Evolutionary conservation across 2,888 invertebrate species (phyloP), one percentile per base, ranked within the genome.

Genomic region (Sesamia inferens): DNA sequence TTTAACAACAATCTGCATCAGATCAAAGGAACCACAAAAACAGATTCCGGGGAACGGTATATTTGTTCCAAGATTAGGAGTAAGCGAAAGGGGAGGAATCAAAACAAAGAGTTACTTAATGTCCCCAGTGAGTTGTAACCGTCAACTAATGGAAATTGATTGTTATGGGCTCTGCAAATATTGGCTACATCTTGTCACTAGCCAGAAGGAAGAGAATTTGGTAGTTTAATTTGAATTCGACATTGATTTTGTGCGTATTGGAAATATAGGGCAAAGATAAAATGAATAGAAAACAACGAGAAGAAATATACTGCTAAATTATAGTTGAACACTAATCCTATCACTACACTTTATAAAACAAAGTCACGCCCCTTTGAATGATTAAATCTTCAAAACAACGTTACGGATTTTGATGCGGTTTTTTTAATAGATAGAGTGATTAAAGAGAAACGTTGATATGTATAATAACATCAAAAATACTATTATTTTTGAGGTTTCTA

Each of bases 61-160:
- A 62, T 78, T 80, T 72, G 64, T 79, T 71, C 54, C 14, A 68
- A 73, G 70, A 82, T 80, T 66, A 69, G 54, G 66, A 24, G 48
- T 5, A 8, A 3, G 11, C 3, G 22, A 5, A 39, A 57, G 19
- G 51, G 51, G 39, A 5, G 14, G 54, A 44, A 51, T 68, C 68
- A 71, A 81, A 78, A 81, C 72, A 78, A 82, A 81, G 81, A 75
- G 70, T 68, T 74, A 59, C 62, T 69, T 71, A 74, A 82, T 71
- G 69, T 59, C 75, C 71, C 75, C 58, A 57, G 73, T 55, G 81
- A 77, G 71, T 70, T 77, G 81, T 81, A 57, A 83, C 81, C 74
- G 70, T 71, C 77, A 75, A 73, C 81, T 84, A 83, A 83, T 83
- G 81, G 81, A 84, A 73, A 84, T 83, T 84, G 73, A 83, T 83